A percentile compares a stretch with the other conserved stretches of the same genome.
Conservation (phyloP, 2,113 vertebrate species). For the Trichomycterus rosablanca region DNA sequence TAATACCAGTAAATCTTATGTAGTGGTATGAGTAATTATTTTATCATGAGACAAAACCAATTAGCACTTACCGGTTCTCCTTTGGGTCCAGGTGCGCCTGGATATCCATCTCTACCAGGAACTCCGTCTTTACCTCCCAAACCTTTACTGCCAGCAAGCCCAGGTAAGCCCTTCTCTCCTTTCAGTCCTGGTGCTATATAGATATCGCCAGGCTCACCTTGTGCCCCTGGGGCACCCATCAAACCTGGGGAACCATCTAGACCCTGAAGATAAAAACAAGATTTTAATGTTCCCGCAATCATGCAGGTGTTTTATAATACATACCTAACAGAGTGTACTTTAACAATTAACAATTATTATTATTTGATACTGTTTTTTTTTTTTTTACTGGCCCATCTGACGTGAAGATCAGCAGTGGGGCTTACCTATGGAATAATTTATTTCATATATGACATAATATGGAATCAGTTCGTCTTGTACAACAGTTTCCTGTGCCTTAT, state of each 20-base stretch:
- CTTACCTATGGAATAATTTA: too few relatives aligned
- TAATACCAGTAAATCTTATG: not conserved
- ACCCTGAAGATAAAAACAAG: constrained; percentile 67
- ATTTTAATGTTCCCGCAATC: not conserved
- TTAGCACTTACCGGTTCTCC: constrained; percentile 77
- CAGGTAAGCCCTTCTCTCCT: constrained; percentile 83
- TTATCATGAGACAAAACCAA: not conserved
- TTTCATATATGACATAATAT: too few relatives aligned
- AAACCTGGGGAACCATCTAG: constrained; percentile 72
- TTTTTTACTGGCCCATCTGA: too few relatives aligned
- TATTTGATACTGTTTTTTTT: too few relatives aligned
- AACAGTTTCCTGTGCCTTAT: too few relatives aligned
- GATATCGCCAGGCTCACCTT: constrained; percentile 89
- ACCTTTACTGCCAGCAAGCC: constrained; percentile 73
- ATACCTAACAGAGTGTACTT: too few relatives aligned
- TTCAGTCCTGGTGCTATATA: constrained; percentile 74
- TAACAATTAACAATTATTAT: too few relatives aligned
- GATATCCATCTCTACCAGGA: constrained; percentile 78
- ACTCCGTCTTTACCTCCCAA: constrained; percentile 73
- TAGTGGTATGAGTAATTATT: not conserved
- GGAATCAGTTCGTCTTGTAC: too few relatives aligned
- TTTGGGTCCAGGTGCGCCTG: constrained; percentile 79
- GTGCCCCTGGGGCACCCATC: constrained; percentile 77
- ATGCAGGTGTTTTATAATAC: not conserved
- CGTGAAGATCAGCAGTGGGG: too few relatives aligned